Conservation (phyloP, 2,888 invertebrate species). For the Hydriomena furcata region DNA sequence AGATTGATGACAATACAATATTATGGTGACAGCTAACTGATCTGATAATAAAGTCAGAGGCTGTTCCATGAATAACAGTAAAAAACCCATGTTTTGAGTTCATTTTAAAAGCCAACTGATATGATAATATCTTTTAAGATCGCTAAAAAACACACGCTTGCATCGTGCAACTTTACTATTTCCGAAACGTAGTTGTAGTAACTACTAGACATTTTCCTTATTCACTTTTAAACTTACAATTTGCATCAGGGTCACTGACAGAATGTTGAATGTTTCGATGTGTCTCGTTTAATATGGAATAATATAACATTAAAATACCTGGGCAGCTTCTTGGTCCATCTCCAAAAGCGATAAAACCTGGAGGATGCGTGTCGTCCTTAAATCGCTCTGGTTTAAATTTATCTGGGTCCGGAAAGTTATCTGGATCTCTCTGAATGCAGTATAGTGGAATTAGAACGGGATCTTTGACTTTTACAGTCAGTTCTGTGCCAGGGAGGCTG, state of each 20-base stretch:
- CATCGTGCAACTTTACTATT: no score
- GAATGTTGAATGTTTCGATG: no score
- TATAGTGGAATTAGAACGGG: constrained; percentile 68
- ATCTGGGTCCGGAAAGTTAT: constrained; percentile 66
- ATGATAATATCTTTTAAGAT: no score
- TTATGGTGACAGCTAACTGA: no score
- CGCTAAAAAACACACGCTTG: no score
- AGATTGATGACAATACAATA: no score
- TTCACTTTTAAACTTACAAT: constrained; percentile 11
- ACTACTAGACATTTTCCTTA: constrained; percentile 16
- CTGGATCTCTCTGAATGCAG: constrained; percentile 69
- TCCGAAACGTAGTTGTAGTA: no score
- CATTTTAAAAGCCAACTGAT: no score
- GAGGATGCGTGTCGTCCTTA: constrained; percentile 57
- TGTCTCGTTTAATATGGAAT: neutral
- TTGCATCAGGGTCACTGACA: constrained; percentile 9
- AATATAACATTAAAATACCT: constrained; percentile 53
- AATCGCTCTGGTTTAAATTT: constrained; percentile 73
- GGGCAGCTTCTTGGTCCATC: constrained; percentile 76
- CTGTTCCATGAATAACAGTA: no score
- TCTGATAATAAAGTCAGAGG: no score
- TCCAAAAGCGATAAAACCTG: constrained; percentile 71
- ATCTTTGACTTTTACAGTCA: constrained; percentile 61
- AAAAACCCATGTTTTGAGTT: no score
- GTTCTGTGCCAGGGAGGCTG: constrained; percentile 56